Evolutionary conservation across 2,113 vertebrate species (phyloP), one percentile per base, ranked within the genome.

Genomic region (Erinaceus europaeus): DNA sequence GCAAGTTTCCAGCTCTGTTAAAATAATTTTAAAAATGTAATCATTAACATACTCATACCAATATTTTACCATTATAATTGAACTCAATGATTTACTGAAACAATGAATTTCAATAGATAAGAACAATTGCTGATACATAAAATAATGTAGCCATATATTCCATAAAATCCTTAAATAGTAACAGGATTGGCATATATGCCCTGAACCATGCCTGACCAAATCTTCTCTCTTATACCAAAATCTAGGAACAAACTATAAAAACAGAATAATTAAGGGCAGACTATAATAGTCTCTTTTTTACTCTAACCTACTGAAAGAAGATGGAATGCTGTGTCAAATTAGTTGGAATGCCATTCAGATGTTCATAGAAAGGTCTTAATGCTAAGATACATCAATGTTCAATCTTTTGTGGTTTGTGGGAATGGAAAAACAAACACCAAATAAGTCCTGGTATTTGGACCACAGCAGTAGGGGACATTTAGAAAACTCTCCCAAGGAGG

Each of bases 361-460:
- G 91, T 90, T 69, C 81, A 75, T n/a, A 91, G 81, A 82, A 81
- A 84, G 44, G 75, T 89, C 77, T 85, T 85, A 65, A 78, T 52
- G 48, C 50, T 75, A 85, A 93, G 72, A 89, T 72, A 75, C 25
- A 72, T 42, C 84, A 89, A 85, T 65, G 85, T 90, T 44, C 84
- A 87, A 84, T 90, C 87, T 77, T 90, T 50, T 87, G 89, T 76
- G 87, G 92, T 90, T 91, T 94, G 75, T 85, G 82, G 74, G 71
- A 91, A 85, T 85, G 91, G 89, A 85, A 94, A 91, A 91, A 92
- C 76, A 93, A 91, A 92, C 75, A 90, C 83, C 80, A 90, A 91
- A 83, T 65, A 93, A 94, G 87, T 81, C 77, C 87, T 79, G 82
- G 87, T 89, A 89, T 95, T 92, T 89, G 87, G 75, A 88, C 67